Percentiles rank a stretch among this genome's conserved stretches.
Evolutionary conservation across 2,113 vertebrate genomes (phyloP).

Genomic region (Falco punctatus): DNA sequence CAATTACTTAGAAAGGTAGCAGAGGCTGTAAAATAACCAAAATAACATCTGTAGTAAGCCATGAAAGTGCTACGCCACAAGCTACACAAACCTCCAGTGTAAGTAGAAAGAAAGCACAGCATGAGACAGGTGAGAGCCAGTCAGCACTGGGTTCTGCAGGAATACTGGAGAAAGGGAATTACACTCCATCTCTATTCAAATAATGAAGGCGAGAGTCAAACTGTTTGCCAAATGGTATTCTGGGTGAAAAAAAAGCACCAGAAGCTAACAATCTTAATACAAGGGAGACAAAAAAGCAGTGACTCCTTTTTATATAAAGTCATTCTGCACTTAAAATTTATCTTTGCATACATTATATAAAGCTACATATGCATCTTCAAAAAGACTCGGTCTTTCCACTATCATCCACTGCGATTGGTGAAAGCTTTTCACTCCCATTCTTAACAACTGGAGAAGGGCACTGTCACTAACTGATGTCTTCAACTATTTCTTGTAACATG

Average conservation of each 20-base stretch:
- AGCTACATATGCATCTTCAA: background rate
- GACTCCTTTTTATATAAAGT: background rate
- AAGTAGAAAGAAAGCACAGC: background rate
- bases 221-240: background rate
- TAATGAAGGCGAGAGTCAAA: background rate
- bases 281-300: background rate
- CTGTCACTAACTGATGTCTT: background rate
- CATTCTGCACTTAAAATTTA: background rate
- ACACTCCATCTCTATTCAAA: background rate
- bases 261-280: background rate
- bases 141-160: background rate
- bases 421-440: background rate
- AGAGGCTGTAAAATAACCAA: background rate
- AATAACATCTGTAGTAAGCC: background rate
- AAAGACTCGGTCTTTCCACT: background rate
- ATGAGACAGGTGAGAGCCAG: background rate
- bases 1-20: background rate
- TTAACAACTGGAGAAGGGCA: background rate
- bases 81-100: background rate
- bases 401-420: background rate
- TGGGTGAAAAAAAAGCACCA: background rate
- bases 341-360: background rate
- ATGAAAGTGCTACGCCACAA: background rate
- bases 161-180: background rate
- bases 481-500: background rate